phyloP scores from a whole-genome alignment of 2,113 vertebrate species.

The Perccottus glenii region DNA sequence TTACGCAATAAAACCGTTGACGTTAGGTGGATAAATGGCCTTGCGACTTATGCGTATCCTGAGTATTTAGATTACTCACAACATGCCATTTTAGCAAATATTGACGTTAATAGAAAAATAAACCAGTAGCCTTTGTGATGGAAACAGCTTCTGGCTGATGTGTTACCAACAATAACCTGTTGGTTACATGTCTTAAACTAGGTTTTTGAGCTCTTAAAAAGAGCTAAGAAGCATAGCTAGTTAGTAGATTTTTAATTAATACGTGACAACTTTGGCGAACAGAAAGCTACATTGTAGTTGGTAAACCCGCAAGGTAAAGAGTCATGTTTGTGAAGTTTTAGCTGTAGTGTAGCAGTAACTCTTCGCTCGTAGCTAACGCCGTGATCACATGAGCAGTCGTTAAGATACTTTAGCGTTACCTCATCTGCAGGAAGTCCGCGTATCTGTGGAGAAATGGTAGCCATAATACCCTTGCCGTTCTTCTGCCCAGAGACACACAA shows the following conservation, averaged over 20 bases:
- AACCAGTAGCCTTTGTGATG: no score
- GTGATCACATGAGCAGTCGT: slow-evolving; percentile 18
- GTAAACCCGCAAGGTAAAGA: no score
- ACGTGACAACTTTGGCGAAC: neutral
- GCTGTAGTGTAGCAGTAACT: slow-evolving; percentile 19
- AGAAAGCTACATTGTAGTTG: neutral
- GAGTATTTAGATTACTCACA: no score
- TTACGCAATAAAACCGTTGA: slow-evolving; percentile 16
- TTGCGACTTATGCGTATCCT: no score
- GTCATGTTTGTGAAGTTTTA: neutral
- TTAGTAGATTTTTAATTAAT: slow-evolving; percentile 4
- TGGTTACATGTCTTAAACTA: no score
- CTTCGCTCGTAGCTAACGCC: slow-evolving; percentile 45
- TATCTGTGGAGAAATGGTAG: slow-evolving; percentile 67
- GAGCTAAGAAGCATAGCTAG: no score
- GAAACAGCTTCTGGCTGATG: no score
- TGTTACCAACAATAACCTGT: no score
- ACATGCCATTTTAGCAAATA: no score
- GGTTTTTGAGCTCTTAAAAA: no score
- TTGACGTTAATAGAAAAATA: no score
- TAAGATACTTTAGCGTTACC: slow-evolving; percentile 56
- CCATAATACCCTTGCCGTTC: slow-evolving; percentile 67
- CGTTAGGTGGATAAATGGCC: neutral
- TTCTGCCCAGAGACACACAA: slow-evolving; percentile 17
- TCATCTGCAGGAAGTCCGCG: slow-evolving; percentile 77